Evolutionary conservation across 2,113 vertebrate genomes (phyloP), one percentile per base, ranked within the genome.

Genomic region (Potamarius usumacintae): DNA sequence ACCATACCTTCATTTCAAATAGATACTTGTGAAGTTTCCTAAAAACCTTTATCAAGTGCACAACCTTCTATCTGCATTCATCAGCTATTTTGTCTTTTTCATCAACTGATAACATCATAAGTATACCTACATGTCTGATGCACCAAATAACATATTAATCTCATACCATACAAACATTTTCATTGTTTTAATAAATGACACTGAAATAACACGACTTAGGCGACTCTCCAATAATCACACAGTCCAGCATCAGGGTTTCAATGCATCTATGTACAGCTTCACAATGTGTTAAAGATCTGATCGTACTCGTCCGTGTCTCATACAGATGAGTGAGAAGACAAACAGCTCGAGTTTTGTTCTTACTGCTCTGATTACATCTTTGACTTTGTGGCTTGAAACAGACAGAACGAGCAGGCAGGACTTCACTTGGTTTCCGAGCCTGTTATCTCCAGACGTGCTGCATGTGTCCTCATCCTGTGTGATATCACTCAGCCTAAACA

Each of bases 321-420:
- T 77, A 63, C 76, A 89, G 83, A 87, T 76, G 78, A 87, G 60
- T 87, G 71, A 86, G 83, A 88, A 85, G 1, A 18, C 14, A 27
- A 30, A 20, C 72, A 50, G 82, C 72, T 60, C 20, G 5, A 76
- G 67, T 34, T 76, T 27, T 60, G 42, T 82, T 86, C 50, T 78
- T 85, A 50, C 58, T 25, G 20, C 72, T 72, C 63, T 80, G 89
- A 90, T 88, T 69, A 67, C 52, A 88, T 90, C 86, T 88, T 65
- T 62, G 18, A 34, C 22, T 42, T 55, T 88, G 86, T 86, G 89
- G 86, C 80, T 86, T 86, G 25, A 83, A 86, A 82, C 77, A 74
- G 53, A 72, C n/a, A 58, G 30, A 81, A 34, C 25, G n/a, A 69
- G 25, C 8, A 14, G 20, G 60, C 67, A 84, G 87, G 79, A 85